phyloP scores from a whole-genome alignment of 1,140 invertebrate genomes.

The Oppia nitens region DNA sequence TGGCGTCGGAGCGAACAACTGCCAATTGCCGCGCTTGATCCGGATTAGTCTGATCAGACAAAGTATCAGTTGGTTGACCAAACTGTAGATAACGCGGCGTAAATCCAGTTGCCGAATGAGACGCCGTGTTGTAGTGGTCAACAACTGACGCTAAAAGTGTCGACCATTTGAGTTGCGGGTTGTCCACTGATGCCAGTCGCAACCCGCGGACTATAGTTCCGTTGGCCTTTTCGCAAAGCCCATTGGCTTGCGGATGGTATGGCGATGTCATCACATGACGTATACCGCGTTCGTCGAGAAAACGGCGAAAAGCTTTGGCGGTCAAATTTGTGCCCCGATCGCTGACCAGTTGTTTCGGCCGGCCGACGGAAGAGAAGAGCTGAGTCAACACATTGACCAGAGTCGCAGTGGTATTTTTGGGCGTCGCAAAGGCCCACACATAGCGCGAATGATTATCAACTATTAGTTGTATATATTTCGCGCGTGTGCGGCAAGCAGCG shows the following conservation, averaged over 20 bases:
- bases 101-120: neutral
- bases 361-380: neutral
- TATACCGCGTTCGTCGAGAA: neutral
- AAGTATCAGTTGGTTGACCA: no score
- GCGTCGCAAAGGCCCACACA: neutral
- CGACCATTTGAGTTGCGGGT: neutral
- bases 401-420: neutral
- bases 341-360: neutral
- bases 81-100: neutral
- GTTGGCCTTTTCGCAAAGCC: constrained; percentile 5
- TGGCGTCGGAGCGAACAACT: no score
- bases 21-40: no score
- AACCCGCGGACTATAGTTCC: neutral
- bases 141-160: neutral
- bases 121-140: neutral
- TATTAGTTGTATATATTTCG: neutral
- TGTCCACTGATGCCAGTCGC: constrained; percentile 4
- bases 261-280: neutral
- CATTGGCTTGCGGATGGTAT: constrained; percentile 6
- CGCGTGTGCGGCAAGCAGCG: neutral
- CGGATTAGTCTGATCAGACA: no score
- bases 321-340: constrained; percentile 4
- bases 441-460: neutral
- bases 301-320: neutral
- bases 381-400: neutral